Base-by-base conservation (phyloP, 2,888 invertebrate genomes). In the Dolichopus griseipennis region DNA sequence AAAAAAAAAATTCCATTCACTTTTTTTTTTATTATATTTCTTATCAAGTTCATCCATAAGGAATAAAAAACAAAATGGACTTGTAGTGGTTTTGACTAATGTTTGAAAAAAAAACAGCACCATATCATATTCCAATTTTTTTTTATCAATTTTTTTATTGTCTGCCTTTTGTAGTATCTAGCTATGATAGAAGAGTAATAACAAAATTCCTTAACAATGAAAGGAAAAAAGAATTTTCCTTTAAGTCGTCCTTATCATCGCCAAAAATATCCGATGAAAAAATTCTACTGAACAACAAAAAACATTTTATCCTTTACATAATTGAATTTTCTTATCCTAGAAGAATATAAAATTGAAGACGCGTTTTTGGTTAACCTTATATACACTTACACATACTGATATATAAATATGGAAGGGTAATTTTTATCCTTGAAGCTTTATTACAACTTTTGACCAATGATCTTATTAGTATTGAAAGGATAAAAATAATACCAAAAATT, bases 31-130 rank as follows among this genome's bases (percentile, higher is more conserved):
- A n/a, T n/a, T 52, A 52, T 52, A 52, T 52, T 52, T 52, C 18
- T 52, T 52, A 52, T 52, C 52, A 52, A 52, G 52, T 52, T 52
- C 52, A 52, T 52, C 52, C 6, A 52, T 52, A 18, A 52, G 52
- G 18, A 52, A 52, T 52, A 52, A 52, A 52, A 52, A 52, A n/a
- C n/a, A n/a, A 52, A 52, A 52, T 27, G 52, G 52, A 52, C 52
- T 18, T 52, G 9, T 52, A 52, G 52, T 52, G 52, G 52, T 52
- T 52, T n/a, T 52, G n/a, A 52, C 52, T 52, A 18, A 52, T 52
- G 15, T 12, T 52, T 18, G 27, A 2, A 52, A 18, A 52, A 18
- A 52, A 52, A 12, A 18, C 37, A 37, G 9, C n/a, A 52, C 15
- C 52, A 52, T 12, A 52, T 52, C 27, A 27, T 27, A 27, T 27